Conservation (phyloP, 2,113 vertebrate genomes). For the Embiotoca jacksoni region DNA sequence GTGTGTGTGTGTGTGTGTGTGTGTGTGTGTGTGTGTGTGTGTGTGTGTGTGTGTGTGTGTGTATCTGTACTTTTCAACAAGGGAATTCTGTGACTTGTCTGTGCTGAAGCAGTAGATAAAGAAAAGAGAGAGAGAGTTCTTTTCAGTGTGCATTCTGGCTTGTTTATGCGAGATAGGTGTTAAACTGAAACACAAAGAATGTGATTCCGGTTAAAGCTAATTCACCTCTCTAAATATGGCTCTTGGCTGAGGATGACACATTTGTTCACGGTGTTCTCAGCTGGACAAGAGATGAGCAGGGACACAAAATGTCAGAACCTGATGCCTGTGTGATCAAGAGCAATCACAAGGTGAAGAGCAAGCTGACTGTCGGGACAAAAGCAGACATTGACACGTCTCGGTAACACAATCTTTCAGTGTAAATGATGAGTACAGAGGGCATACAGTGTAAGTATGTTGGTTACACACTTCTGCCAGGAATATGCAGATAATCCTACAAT, state of each 20-base stretch:
- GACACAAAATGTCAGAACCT: constrained; percentile 63
- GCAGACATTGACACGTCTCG: constrained; percentile 57
- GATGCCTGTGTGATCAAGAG: constrained; percentile 65
- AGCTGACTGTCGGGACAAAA: constrained; percentile 63
- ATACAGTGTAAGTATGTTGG: constrained; percentile 58
- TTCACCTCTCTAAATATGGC: constrained; percentile 58
- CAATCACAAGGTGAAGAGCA: constrained; percentile 67
- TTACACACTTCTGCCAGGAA: constrained; percentile 44
- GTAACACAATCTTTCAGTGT: constrained; percentile 69
- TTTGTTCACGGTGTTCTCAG: constrained; percentile 56
- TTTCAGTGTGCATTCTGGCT: constrained; percentile 46
- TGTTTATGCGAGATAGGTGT: constrained; percentile 45
- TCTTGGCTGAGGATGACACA: constrained; percentile 58
- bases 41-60: constrained; percentile 12
- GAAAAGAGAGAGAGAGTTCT: constrained; percentile 9
- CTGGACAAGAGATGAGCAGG: constrained; percentile 51
- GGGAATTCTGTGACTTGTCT: constrained; percentile 50
- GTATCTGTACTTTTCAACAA: constrained; percentile 54
- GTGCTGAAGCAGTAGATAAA: constrained; percentile 45
- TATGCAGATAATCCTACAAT: constrained; percentile 41
- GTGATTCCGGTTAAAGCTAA: constrained; percentile 52
- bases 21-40: constrained; percentile 23
- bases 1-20: not conserved
- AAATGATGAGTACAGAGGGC: constrained; percentile 65
- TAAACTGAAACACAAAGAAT: constrained; percentile 44